phyloP scores from a whole-genome alignment of 2,797 vertebrate genomes.

The Enteromius mattozi region DNA sequence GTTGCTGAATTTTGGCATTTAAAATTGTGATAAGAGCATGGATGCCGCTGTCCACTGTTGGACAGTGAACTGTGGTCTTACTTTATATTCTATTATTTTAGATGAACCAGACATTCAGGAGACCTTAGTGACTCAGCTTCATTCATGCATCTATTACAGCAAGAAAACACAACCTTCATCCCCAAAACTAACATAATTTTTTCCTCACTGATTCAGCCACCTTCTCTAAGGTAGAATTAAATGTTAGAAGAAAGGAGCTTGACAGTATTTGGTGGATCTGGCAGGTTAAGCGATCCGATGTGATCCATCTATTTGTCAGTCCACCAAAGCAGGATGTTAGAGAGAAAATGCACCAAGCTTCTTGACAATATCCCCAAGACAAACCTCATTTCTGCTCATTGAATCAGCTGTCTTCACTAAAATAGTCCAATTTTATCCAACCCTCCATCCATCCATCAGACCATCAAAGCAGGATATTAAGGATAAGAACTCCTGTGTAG shows the following conservation, averaged over 20 bases:
- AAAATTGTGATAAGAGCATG: neutral
- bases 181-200: neutral
- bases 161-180: neutral
- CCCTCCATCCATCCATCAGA: neutral
- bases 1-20: neutral
- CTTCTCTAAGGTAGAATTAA: neutral
- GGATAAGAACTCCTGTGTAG: neutral
- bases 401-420: neutral
- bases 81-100: constrained; percentile 1
- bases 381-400: neutral
- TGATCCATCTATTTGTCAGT: neutral
- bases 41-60: neutral
- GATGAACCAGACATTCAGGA: neutral
- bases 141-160: neutral
- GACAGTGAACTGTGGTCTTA: neutral
- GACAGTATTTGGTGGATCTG: neutral
- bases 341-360: neutral
- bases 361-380: neutral
- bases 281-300: neutral
- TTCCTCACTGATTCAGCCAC: neutral
- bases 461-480: neutral
- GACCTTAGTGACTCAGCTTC: neutral
- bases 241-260: neutral
- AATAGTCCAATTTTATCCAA: neutral
- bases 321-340: neutral